These are phyloP conservation scores for Tachycineta bicolor DNA, from an alignment of 2,113 vertebrate species.

Conservation along the genomic window DNA sequence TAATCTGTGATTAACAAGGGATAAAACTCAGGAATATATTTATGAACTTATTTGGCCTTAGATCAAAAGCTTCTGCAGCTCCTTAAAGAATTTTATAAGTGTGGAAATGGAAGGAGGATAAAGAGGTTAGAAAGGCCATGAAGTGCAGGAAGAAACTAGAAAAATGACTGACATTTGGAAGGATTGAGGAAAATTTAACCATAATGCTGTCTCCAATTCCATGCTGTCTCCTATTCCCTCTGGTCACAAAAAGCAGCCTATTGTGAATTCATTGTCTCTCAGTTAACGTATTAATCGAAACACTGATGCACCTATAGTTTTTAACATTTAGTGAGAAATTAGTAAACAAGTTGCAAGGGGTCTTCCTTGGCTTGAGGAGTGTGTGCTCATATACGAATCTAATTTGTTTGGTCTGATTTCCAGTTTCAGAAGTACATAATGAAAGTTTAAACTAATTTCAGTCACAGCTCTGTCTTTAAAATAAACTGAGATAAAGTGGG, in stretches of 20 bases:
- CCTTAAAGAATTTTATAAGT: not conserved
- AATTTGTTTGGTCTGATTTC: not conserved
- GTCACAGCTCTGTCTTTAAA: not conserved
- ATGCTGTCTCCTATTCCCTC: not conserved
- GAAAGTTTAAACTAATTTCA: not conserved
- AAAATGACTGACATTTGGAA: not conserved
- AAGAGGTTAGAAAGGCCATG: not conserved
- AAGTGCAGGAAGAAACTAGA: not conserved
- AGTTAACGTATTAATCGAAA: not conserved
- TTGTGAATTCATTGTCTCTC: not conserved
- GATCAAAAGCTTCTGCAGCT: not conserved
- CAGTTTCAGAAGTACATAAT: not conserved
- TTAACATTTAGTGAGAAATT: not conserved
- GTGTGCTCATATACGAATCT: not conserved
- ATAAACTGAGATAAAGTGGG: not conserved
- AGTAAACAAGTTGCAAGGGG: not conserved
- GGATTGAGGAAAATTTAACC: not conserved
- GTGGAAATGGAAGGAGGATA: not conserved
- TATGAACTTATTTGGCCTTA: not conserved
- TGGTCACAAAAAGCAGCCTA: not conserved
- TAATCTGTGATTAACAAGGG: not conserved
- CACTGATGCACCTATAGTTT: not conserved
- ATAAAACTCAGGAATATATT: not conserved
- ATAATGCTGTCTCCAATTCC: not conserved
- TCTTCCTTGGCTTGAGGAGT: not conserved